Evolutionary conservation across 2,888 invertebrate genomes (phyloP).

Genomic region (Chaetogeoica ovagalla): DNA sequence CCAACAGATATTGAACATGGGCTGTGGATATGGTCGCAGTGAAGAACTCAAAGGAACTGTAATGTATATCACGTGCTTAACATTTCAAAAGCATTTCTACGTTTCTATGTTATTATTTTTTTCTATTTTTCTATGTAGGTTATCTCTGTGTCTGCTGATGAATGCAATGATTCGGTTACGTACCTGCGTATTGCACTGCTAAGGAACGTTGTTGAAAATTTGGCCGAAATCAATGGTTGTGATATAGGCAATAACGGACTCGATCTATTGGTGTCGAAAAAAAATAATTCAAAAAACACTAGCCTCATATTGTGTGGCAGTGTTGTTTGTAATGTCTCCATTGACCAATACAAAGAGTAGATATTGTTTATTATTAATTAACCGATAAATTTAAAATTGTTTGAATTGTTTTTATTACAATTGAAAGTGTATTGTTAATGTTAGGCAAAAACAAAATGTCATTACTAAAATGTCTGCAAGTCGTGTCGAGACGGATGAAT

Average conservation of each 20-base stretch:
- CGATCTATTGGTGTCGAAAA: conserved; percentile 18
- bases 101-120: neutral
- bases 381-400: no score
- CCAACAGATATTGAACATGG: neutral
- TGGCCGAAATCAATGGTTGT: conserved; percentile 22
- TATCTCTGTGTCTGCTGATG: neutral
- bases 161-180: conserved; percentile 7
- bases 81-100: neutral
- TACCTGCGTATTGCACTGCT: conserved; percentile 6
- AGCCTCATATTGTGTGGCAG: conserved; percentile 26
- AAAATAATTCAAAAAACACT: neutral
- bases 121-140: neutral
- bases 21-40: conserved; percentile 15
- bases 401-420: neutral
- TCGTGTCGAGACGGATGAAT: conserved; percentile 13
- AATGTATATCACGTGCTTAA: conserved; percentile 4
- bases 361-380: neutral
- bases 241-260: conserved; percentile 21
- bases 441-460: conserved; percentile 23
- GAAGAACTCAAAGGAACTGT: conserved; percentile 7
- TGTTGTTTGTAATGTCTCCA: conserved; percentile 5
- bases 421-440: neutral
- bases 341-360: conserved; percentile 25
- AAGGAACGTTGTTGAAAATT: conserved; percentile 12
- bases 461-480: conserved; percentile 35